Evolutionary conservation across 2,797 vertebrate species (phyloP).

Genomic region (Parotocinclus haroldoi): DNA sequence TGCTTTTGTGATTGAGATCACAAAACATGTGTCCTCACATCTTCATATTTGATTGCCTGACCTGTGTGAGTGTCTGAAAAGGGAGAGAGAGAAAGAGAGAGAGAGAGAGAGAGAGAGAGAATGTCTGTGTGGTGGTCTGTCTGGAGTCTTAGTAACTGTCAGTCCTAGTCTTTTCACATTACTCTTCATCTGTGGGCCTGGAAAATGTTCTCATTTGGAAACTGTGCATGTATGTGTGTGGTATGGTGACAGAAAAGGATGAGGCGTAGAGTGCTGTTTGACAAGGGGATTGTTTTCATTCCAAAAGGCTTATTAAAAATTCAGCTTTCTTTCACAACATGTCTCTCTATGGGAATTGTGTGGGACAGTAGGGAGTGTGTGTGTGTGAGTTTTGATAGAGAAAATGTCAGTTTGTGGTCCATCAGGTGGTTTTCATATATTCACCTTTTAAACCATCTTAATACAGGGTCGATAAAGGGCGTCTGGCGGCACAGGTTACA

Average conservation of each 20-base stretch:
- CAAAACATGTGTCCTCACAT: constrained; percentile 47
- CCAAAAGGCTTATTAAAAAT: constrained; percentile 48
- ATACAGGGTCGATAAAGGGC: no score
- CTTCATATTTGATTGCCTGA: constrained; percentile 37
- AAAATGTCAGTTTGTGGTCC: no score
- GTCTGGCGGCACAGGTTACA: no score
- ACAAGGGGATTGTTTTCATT: constrained; percentile 53
- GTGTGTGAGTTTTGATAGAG: no score
- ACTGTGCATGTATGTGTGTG: constrained; percentile 11
- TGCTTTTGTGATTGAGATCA: constrained; percentile 42
- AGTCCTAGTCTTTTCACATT: constrained; percentile 11
- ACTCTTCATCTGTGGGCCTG: constrained; percentile 20
- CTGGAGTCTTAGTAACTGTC: constrained; percentile 33
- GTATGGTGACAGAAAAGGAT: constrained; percentile 34
- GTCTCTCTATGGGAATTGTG: neutral
- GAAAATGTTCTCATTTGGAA: constrained; percentile 32
- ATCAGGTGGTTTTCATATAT: no score
- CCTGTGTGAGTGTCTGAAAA: neutral
- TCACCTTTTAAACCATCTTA: no score
- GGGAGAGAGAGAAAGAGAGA: constrained; percentile 5
- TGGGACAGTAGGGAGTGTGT: neutral
- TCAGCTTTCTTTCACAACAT: constrained; percentile 26
- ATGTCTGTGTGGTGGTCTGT: constrained; percentile 10
- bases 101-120: constrained; percentile 3
- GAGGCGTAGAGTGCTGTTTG: constrained; percentile 40